These are phyloP conservation scores for Cryptotis parvus DNA, from an alignment of 2,113 vertebrate species.

Conservation along the genomic window DNA sequence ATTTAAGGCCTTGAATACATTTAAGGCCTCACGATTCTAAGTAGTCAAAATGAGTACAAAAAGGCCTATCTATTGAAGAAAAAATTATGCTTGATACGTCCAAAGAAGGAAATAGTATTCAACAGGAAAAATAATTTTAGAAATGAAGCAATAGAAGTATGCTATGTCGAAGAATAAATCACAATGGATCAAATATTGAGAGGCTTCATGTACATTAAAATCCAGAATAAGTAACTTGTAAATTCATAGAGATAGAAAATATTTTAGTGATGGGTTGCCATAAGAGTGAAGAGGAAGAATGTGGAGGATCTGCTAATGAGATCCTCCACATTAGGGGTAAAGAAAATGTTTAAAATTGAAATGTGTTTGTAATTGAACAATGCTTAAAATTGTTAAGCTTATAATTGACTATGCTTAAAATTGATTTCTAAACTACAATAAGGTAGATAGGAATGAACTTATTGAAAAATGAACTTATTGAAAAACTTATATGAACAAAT, in stretches of 20 bases:
- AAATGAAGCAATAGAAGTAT: not conserved
- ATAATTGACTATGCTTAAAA: slow-evolving; percentile 17
- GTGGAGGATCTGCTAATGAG: not conserved
- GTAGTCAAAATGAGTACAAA: not conserved
- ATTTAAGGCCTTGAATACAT: not conserved
- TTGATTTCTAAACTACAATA: not conserved
- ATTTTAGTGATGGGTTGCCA: not conserved
- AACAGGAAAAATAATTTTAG: not conserved
- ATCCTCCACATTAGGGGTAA: not conserved
- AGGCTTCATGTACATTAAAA: not conserved
- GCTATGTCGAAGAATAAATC: not conserved
- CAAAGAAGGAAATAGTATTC: not conserved
- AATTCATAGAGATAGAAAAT: not conserved
- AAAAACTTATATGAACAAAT: too few species aligned
- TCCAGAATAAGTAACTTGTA: not conserved
- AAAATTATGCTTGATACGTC: not conserved
- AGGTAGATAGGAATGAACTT: not conserved
- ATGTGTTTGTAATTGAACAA: not conserved
- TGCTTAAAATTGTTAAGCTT: too few species aligned
- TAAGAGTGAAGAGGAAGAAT: not conserved
- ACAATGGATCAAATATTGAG: not conserved
- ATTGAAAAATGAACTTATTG: not conserved
- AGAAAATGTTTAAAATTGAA: slow-evolving; percentile 22
- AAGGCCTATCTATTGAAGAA: not conserved
- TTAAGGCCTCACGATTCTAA: not conserved